Percentiles rank a stretch among this genome's conserved stretches.
phyloP scores from a whole-genome alignment of 2,888 invertebrate genomes.

The Leistus spinibarbis region DNA sequence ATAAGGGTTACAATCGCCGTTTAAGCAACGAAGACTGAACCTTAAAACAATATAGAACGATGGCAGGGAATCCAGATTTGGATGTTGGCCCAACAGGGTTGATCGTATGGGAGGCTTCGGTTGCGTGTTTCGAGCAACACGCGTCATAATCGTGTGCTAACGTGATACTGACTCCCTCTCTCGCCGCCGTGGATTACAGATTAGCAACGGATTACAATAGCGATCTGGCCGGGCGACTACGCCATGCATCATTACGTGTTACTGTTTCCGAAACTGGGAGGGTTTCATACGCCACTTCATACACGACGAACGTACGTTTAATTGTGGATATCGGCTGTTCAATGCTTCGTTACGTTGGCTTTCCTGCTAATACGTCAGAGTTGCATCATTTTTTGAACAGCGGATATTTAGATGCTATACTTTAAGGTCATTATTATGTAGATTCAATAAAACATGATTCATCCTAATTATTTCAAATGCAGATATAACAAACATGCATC shows the following conservation, averaged over 20 bases:
- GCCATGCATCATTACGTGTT: slow-evolving; percentile 3
- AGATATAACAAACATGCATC: too few species aligned
- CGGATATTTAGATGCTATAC: not conserved
- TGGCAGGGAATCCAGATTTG: not conserved
- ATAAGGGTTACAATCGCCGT: too few species aligned
- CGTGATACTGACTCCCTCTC: not conserved
- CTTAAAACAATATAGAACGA: too few species aligned
- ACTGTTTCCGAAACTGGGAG: not conserved
- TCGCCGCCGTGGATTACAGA: not conserved
- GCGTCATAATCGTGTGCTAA: slow-evolving; percentile 3
- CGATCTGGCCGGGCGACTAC: not conserved
- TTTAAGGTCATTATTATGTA: too few species aligned
- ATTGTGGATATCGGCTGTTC: slow-evolving; percentile 11
- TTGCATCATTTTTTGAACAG: not conserved
- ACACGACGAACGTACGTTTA: not conserved
- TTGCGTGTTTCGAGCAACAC: not conserved
- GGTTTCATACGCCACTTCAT: not conserved
- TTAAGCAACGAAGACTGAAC: too few species aligned
- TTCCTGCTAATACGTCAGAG: slow-evolving; percentile 11
- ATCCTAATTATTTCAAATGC: too few species aligned
- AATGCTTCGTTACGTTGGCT: slow-evolving; percentile 8
- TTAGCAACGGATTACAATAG: slow-evolving; percentile 5
- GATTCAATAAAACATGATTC: too few species aligned
- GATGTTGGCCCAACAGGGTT: slow-evolving; percentile 7
- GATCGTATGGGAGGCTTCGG: not conserved